These are phyloP conservation scores for Hypomecis punctinalis DNA, from an alignment of 2,888 invertebrate genomes.

Conservation along the genomic window DNA sequence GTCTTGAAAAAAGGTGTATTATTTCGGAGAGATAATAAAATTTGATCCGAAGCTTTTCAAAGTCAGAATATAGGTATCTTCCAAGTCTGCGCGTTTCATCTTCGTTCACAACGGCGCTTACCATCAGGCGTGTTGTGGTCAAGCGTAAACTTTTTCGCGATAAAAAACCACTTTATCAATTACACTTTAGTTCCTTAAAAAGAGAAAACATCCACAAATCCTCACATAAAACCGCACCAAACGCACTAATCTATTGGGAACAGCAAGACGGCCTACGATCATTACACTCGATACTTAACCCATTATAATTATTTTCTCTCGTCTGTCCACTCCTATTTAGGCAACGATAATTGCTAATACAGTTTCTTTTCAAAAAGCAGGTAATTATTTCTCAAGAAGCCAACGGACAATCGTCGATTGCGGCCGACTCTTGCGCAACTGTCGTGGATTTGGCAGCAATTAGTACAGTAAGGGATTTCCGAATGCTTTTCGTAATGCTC, in stretches of 20 bases:
- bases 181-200: no score
- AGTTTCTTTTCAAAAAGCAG: conserved; percentile 56
- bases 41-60: no score
- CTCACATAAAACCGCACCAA: not conserved
- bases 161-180: no score
- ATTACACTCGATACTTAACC: conserved; percentile 1
- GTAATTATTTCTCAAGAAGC: conserved; percentile 49
- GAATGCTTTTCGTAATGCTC: conserved; percentile 50
- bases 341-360: conserved; percentile 36
- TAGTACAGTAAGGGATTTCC: conserved; percentile 61
- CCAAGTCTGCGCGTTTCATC: no score
- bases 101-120: no score
- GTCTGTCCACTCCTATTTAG: conserved; percentile 29
- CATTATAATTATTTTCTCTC: conserved; percentile 21
- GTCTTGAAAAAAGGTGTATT: no score
- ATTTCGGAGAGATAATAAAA: no score
- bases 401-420: conserved; percentile 47
- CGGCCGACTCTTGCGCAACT: conserved; percentile 47
- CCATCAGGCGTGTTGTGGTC: no score
- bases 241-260: not conserved
- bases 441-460: conserved; percentile 63
- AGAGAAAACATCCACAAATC: no score
- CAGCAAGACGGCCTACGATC: not conserved
- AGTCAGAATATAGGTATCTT: no score
- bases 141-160: no score